These are phyloP conservation scores for Melipona bicolor DNA, from an alignment of 2,888 invertebrate genomes.

Conservation along the genomic window DNA sequence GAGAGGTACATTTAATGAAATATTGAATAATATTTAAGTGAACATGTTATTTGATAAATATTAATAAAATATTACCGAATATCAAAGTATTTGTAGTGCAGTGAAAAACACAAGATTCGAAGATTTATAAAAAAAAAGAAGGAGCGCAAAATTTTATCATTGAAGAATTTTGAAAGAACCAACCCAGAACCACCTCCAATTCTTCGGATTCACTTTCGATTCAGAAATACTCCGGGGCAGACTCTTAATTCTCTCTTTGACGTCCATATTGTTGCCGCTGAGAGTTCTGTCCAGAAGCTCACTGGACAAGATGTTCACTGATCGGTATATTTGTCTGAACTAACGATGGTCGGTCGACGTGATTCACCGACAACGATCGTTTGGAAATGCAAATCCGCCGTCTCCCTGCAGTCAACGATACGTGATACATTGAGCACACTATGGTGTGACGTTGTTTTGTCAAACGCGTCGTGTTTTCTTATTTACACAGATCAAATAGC, in stretches of 20 bases:
- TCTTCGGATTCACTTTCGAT: slow-evolving; percentile 74
- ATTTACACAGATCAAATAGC: too few relatives aligned
- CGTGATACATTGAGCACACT: too few relatives aligned
- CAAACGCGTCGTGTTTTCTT: too few relatives aligned
- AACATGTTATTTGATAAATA: too few relatives aligned
- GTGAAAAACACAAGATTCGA: too few relatives aligned
- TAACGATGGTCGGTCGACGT: slow-evolving; percentile 14
- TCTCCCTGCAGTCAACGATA: not conserved
- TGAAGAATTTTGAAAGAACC: slow-evolving; percentile 7
- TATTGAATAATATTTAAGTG: too few relatives aligned
- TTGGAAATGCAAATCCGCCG: slow-evolving; percentile 18
- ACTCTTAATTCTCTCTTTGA: slow-evolving; percentile 73
- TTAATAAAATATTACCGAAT: too few relatives aligned
- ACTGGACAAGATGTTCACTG: not conserved
- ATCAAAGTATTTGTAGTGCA: too few relatives aligned
- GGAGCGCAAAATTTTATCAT: too few relatives aligned
- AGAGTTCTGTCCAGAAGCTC: not conserved
- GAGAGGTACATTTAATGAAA: too few relatives aligned
- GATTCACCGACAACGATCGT: slow-evolving; percentile 38
- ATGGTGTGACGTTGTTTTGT: not conserved
- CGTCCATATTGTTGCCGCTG: slow-evolving; percentile 59
- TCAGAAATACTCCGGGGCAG: slow-evolving; percentile 71
- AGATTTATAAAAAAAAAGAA: not conserved
- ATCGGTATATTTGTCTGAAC: not conserved
- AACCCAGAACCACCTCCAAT: slow-evolving; percentile 74